These are phyloP conservation scores for Rhabdomys pumilio DNA, from an alignment of 2,797 vertebrate genomes.

Conservation along the genomic window DNA sequence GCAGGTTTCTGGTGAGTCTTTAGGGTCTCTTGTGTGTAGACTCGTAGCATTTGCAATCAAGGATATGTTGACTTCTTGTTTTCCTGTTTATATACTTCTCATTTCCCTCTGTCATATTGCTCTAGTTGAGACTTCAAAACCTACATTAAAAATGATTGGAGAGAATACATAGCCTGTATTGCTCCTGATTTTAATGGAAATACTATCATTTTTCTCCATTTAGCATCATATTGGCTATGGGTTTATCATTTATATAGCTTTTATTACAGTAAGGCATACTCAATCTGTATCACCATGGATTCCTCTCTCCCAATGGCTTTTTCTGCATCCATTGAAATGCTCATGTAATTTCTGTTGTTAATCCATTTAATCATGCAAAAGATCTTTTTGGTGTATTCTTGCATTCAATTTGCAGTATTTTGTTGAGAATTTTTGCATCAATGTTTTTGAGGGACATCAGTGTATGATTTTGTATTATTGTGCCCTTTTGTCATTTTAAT, in stretches of 20 bases:
- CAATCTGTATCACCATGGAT: not conserved
- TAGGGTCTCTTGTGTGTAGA: not conserved
- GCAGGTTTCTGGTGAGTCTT: too few relatives aligned
- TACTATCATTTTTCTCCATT: not conserved
- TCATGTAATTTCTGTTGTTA: not conserved
- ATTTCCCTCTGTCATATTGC: not conserved
- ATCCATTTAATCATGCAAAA: not conserved
- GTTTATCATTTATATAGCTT: not conserved
- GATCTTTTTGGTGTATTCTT: not conserved
- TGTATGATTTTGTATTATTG: too few relatives aligned
- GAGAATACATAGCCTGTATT: not conserved
- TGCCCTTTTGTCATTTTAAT: too few relatives aligned
- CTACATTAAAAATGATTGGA: not conserved
- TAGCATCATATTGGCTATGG: not conserved
- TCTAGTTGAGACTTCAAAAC: not conserved
- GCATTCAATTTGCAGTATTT: too few relatives aligned
- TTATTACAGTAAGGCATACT: not conserved
- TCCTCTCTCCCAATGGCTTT: not conserved
- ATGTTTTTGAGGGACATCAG: too few relatives aligned
- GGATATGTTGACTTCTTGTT: not conserved
- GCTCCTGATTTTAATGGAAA: not conserved
- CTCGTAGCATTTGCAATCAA: not conserved
- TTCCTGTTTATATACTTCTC: not conserved
- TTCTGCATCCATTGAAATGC: not conserved
- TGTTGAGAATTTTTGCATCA: too few relatives aligned